Base-by-base conservation (phyloP, 2,113 vertebrate genomes). In the Morone saxatilis region DNA sequence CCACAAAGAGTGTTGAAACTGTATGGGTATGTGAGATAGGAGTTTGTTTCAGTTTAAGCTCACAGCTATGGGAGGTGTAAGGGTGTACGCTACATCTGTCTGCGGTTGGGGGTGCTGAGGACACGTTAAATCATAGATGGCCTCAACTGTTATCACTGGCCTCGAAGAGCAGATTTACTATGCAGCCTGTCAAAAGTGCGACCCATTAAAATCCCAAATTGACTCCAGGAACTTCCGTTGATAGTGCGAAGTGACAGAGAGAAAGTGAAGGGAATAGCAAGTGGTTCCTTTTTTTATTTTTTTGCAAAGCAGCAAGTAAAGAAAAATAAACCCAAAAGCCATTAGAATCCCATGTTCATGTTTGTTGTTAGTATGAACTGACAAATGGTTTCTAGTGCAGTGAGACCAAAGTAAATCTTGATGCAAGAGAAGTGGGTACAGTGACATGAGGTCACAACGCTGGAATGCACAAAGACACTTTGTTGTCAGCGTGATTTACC, bases 121-220 rank as follows among this genome's bases (percentile, higher is more conserved):
- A 86, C 84, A 69, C 22, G 43, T 71, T 88, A 83, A 94, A 92
- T 92, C 88, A 91, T 89, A 80, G 62, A 92, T 91, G 84, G 25
- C 60, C 71, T 78, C 83, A 72, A 84, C 81, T 85, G 60, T 63
- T 89, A 74, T 86, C 79, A 25, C 43, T 40, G 78, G 71, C 78
- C 76, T 89, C 65, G 2, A 82, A 82, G 47, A 85, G 57, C 60
- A 82, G 38, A 90, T 87, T 90, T 86, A 84, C 74, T 67, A 87
- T 86, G 59, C 82, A 66, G 59, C 65, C 83, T 90, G 80, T 92
- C 89, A 85, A 69, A 87, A 89, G 67, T 56, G 50, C 78, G 63
- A 84, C 67, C 43, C 81, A 84, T 84, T 89, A 90, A 89, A 91
- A 85, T 73, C 71, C 66, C 20, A 85, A 60, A 89, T 63, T 79